phyloP scores from a whole-genome alignment of 2,797 vertebrate species.

The Melopsittacus undulatus region DNA sequence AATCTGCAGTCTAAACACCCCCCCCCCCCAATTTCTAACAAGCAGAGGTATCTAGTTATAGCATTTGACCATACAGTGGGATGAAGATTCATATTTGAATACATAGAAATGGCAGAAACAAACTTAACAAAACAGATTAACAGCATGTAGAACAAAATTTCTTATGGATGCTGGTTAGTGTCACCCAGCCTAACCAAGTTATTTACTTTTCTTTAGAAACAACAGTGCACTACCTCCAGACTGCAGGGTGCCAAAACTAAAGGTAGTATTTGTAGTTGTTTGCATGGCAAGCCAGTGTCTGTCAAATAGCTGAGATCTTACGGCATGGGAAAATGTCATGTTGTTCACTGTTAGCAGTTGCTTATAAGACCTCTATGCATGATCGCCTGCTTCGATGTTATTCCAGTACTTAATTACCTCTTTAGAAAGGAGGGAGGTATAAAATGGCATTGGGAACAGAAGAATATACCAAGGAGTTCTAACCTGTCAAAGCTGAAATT shows the following conservation, averaged over 20 bases:
- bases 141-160: not conserved
- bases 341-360: not conserved
- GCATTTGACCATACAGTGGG: not conserved
- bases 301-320: not conserved
- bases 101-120: not conserved
- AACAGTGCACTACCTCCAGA: not conserved
- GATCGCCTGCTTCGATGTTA: not conserved
- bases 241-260: not conserved
- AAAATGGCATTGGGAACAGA: not conserved
- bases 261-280: not conserved
- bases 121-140: not conserved
- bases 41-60: not conserved
- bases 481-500: not conserved
- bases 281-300: not conserved
- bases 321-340: not conserved
- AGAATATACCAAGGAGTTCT: not conserved
- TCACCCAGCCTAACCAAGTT: not conserved
- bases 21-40: not conserved
- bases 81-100: not conserved
- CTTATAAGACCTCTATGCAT: not conserved
- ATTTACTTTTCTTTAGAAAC: not conserved
- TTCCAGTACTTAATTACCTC: not conserved
- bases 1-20: rapidly evolving
- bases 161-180: not conserved
- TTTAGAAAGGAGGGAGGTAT: not conserved